A percentile compares a stretch with the other conserved stretches of the same genome.
Evolutionary conservation across 2,888 invertebrate species (phyloP).

Genomic region (Anagyrus pseudococci): DNA sequence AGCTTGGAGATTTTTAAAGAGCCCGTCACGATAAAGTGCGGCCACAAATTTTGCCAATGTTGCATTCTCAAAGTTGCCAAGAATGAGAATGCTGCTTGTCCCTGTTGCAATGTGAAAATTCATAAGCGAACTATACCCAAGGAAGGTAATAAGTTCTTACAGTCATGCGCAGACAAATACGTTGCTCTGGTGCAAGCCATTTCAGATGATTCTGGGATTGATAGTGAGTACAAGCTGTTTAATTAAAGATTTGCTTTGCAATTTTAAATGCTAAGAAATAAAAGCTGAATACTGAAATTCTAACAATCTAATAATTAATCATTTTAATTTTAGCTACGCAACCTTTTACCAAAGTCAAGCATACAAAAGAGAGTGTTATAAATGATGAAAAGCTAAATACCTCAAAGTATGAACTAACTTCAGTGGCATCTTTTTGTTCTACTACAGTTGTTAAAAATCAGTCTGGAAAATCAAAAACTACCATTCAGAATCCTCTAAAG

Average conservation of each 20-base stretch:
- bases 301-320: not conserved
- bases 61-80: constrained; percentile 44
- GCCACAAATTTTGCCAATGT: constrained; percentile 47
- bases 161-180: constrained; percentile 34
- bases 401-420: constrained; percentile 11
- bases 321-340: constrained; percentile 24
- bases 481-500: not conserved
- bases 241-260: not conserved
- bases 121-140: constrained; percentile 43
- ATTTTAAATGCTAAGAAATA: too few species aligned
- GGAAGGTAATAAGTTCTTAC: constrained; percentile 36
- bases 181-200: constrained; percentile 41
- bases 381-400: not conserved
- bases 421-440: constrained; percentile 6
- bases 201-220: constrained; percentile 41
- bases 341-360: not conserved
- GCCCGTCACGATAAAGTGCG: constrained; percentile 46
- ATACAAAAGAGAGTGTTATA: constrained; percentile 28
- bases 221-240: constrained; percentile 42
- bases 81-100: constrained; percentile 42
- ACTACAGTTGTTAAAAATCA: not conserved
- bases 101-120: constrained; percentile 45
- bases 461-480: constrained; percentile 4
- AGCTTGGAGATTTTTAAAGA: constrained; percentile 45
- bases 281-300: not conserved